phyloP scores from a whole-genome alignment of 2,888 invertebrate genomes.

The Cecidostiba fungosa region DNA sequence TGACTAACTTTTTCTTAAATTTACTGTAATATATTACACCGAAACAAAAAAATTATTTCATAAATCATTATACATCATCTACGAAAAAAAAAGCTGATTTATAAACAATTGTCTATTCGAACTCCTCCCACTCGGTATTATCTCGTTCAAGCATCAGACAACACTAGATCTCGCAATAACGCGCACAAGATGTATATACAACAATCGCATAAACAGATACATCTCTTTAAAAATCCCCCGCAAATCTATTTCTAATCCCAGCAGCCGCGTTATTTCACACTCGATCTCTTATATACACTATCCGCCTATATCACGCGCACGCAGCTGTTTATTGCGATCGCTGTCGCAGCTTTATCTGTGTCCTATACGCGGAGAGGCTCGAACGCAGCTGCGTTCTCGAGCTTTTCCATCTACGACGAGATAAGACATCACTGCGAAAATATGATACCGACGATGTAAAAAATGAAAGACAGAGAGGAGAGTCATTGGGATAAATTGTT shows the following conservation, averaged over 20 bases:
- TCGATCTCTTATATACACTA: neutral
- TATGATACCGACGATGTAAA: neutral
- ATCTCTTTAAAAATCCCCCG: neutral
- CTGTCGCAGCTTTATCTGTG: neutral
- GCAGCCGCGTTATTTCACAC: neutral
- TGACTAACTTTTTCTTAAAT: neutral
- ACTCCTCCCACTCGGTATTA: neutral
- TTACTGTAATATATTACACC: neutral
- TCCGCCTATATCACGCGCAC: neutral
- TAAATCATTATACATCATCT: no score
- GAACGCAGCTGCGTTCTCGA: constrained; percentile 11
- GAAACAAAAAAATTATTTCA: neutral
- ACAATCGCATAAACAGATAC: neutral
- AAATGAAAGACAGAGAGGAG: neutral
- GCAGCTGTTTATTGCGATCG: constrained; percentile 12
- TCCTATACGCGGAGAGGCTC: neutral
- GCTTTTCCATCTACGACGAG: constrained; percentile 11
- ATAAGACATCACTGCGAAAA: constrained; percentile 10
- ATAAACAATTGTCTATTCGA: neutral
- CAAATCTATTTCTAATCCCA: neutral
- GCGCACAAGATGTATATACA: no score
- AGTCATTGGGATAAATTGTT: neutral
- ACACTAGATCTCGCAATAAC: neutral
- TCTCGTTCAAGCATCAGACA: neutral
- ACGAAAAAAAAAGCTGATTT: neutral